Conservation (phyloP, 2,113 vertebrate species). For the Ondatra zibethicus region DNA sequence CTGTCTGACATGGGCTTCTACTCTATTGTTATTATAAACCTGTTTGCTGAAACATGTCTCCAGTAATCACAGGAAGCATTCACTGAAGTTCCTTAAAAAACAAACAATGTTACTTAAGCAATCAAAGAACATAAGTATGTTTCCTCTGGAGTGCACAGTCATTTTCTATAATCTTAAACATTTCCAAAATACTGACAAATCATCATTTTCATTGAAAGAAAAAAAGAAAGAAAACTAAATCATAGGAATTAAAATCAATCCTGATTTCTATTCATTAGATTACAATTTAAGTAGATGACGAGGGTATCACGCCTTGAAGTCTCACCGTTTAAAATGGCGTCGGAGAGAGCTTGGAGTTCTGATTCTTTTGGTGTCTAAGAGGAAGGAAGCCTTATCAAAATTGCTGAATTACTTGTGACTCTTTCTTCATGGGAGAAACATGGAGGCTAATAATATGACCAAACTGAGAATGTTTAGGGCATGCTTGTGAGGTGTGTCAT, state of each 20-base stretch:
- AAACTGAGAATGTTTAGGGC: neutral
- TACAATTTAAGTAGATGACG: neutral
- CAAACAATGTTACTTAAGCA: neutral
- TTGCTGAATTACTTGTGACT: slow-evolving; percentile 6
- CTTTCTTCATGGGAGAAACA: neutral
- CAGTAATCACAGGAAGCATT: neutral
- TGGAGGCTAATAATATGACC: neutral
- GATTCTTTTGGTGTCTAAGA: neutral
- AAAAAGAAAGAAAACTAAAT: slow-evolving; percentile 41
- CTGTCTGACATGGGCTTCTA: neutral
- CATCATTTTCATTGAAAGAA: slow-evolving; percentile 19
- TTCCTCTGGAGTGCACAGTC: neutral
- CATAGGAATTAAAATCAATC: neutral
- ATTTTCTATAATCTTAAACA: slow-evolving; percentile 32
- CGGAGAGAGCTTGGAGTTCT: neutral
- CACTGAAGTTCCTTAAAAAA: slow-evolving; percentile 29
- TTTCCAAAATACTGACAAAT: neutral
- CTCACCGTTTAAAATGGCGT: neutral
- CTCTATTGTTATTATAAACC: neutral
- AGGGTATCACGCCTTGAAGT: neutral
- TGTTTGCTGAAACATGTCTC: neutral
- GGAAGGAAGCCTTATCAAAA: neutral
- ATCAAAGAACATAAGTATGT: neutral
- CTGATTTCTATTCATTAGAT: neutral
- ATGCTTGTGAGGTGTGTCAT: neutral